A percentile compares a stretch with the other conserved stretches of the same genome.
Conservation (phyloP, 2,797 vertebrate species). For the Acanthurus leucopareius region DNA sequence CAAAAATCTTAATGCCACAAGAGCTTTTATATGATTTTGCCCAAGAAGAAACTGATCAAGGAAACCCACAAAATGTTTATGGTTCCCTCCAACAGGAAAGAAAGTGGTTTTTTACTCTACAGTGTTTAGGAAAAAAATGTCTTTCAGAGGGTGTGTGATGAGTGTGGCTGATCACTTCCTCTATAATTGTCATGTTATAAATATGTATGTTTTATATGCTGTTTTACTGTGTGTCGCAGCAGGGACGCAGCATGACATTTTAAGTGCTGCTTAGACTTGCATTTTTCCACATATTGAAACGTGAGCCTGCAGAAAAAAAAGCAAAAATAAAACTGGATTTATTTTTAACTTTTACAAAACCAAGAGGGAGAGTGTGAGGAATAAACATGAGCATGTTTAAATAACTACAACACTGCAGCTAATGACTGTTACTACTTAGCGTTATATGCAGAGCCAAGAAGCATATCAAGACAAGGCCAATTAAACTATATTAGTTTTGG, state of each 20-base stretch:
- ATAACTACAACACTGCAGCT: no score
- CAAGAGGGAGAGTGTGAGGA: background rate
- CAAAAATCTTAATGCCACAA: conserved; percentile 59
- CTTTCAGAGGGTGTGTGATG: conserved; percentile 7
- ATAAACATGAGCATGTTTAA: no score
- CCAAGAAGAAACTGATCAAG: conserved; percentile 41
- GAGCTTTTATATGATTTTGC: conserved; percentile 61
- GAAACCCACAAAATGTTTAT: conserved; percentile 52
- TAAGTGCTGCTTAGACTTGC: background rate
- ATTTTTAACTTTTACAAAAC: conserved; percentile 2
- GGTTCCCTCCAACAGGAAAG: conserved; percentile 44
- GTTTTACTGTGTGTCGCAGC: conserved; percentile 20
- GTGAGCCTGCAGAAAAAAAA: background rate
- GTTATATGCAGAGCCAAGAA: no score
- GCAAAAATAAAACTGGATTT: background rate
- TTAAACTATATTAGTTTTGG: no score
- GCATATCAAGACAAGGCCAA: no score
- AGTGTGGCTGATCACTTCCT: conserved; percentile 19
- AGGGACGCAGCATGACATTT: conserved; percentile 1
- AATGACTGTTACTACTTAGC: no score
- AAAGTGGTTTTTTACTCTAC: conserved; percentile 33
- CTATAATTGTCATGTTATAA: conserved; percentile 10
- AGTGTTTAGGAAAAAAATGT: conserved; percentile 29
- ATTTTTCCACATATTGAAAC: background rate
- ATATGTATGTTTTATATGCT: conserved; percentile 13